phyloP scores from a whole-genome alignment of 2,113 vertebrate genomes.

The Triplophysa tibetana region DNA sequence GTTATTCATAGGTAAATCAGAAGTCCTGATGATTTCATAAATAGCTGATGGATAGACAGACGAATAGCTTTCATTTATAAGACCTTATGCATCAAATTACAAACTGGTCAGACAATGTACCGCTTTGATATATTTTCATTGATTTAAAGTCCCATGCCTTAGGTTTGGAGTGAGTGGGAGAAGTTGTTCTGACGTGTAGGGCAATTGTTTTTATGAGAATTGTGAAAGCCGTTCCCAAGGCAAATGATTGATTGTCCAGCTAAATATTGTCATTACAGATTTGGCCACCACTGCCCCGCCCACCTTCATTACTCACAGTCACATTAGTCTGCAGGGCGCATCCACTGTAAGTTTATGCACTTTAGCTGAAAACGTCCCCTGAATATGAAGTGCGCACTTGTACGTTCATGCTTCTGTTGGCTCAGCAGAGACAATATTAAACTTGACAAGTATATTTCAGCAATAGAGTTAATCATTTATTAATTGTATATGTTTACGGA shows the following conservation, averaged over 20 bases:
- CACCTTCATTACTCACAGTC: slow-evolving; percentile 70
- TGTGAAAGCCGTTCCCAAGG: slow-evolving; percentile 54
- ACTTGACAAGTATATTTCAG: background rate
- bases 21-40: no score
- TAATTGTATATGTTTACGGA: no score
- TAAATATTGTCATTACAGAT: slow-evolving; percentile 68
- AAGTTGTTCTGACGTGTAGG: slow-evolving; percentile 51
- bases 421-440: slow-evolving; percentile 1
- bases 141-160: slow-evolving; percentile 56
- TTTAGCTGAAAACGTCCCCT: slow-evolving; percentile 62
- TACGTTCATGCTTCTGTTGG: slow-evolving; percentile 24
- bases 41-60: background rate
- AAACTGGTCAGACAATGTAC: background rate
- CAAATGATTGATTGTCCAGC: slow-evolving; percentile 71
- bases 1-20: no score
- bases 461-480: background rate
- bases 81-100: slow-evolving; percentile 25
- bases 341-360: slow-evolving; percentile 65
- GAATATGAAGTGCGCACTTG: slow-evolving; percentile 47
- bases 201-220: slow-evolving; percentile 61
- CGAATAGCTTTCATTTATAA: slow-evolving; percentile 25
- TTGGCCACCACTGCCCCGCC: slow-evolving; percentile 52
- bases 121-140: slow-evolving; percentile 52
- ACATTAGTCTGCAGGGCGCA: slow-evolving; percentile 56
- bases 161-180: slow-evolving; percentile 24